These are phyloP conservation scores for Drosophila diplacantha DNA, from an alignment of 2,888 invertebrate genomes.

Conservation along the genomic window DNA sequence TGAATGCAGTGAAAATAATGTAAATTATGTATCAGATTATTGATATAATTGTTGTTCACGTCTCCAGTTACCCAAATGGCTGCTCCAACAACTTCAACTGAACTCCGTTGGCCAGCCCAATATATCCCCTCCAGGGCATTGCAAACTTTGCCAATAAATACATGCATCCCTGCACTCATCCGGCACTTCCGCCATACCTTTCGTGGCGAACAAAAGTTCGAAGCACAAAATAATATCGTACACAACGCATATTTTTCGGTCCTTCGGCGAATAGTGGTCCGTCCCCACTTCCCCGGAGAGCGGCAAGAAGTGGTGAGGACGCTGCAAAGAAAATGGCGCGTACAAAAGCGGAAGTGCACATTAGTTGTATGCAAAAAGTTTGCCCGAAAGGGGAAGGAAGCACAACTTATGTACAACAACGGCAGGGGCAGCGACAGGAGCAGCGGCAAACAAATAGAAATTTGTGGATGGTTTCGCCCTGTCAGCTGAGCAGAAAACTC, in stretches of 20 bases:
- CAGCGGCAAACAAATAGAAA: constrained; percentile 56
- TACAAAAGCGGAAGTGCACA: constrained; percentile 70
- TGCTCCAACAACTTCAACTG: constrained; percentile 8
- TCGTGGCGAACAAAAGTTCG: constrained; percentile 52
- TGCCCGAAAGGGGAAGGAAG: constrained; percentile 25
- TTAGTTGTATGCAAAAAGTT: constrained; percentile 68
- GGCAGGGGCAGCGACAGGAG: constrained; percentile 29
- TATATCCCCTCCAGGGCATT: constrained; percentile 10
- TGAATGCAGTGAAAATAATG: neutral
- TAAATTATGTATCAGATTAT: neutral
- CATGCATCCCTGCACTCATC: constrained; percentile 39
- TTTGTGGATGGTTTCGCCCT: constrained; percentile 58
- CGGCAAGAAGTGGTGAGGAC: constrained; percentile 12
- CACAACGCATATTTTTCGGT: constrained; percentile 61
- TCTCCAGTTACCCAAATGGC: neutral
- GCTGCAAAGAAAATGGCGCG: constrained; percentile 61
- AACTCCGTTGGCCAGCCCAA: constrained; percentile 14
- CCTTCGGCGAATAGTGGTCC: constrained; percentile 17
- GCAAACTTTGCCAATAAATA: constrained; percentile 46
- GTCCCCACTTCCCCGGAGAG: constrained; percentile 15
- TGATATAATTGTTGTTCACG: constrained; percentile 4
- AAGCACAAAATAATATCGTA: constrained; percentile 66
- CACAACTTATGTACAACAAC: constrained; percentile 53
- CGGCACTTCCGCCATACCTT: constrained; percentile 26
- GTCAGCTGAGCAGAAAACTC: constrained; percentile 55